Conservation (phyloP, 1,140 invertebrate species). For the Zaprionus inermis region DNA sequence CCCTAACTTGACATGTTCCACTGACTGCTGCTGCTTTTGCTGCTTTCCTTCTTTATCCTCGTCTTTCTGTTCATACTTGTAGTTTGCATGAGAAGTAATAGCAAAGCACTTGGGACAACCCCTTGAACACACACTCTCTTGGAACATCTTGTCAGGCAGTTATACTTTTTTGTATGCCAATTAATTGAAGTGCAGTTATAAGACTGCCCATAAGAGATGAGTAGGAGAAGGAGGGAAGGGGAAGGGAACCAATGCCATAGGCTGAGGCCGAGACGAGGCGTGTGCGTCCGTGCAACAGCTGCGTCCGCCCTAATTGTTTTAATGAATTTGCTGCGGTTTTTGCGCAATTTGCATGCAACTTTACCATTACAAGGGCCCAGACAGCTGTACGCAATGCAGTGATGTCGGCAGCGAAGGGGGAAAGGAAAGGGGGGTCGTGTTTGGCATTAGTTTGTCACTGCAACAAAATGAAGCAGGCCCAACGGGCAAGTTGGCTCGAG, state of each 20-base stretch:
- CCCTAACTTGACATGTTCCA: constrained; percentile 20
- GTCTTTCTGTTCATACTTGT: not conserved
- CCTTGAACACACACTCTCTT: constrained; percentile 22
- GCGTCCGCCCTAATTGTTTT: constrained; percentile 74
- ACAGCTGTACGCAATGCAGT: constrained; percentile 37
- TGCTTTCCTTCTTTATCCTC: not conserved
- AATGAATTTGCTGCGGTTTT: constrained; percentile 81
- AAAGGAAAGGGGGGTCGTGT: not conserved
- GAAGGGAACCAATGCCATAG: constrained; percentile 14
- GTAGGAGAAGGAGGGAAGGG: not conserved
- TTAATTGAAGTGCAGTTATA: constrained; percentile 55
- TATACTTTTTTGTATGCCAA: constrained; percentile 29
- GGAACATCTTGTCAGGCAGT: constrained; percentile 30
- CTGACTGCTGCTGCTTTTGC: not conserved
- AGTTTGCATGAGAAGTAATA: constrained; percentile 23
- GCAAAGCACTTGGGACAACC: constrained; percentile 18
- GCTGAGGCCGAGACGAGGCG: constrained; percentile 37
- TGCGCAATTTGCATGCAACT: constrained; percentile 77
- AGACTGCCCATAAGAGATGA: not conserved
- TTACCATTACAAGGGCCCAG: constrained; percentile 59
- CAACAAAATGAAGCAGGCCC: constrained; percentile 47
- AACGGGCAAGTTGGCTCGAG: constrained; percentile 32
- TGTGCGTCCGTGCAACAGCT: constrained; percentile 60
- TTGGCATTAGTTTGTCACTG: constrained; percentile 54
- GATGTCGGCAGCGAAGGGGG: not conserved